phyloP scores from a whole-genome alignment of 2,888 invertebrate species.

The Spisula solida region DNA sequence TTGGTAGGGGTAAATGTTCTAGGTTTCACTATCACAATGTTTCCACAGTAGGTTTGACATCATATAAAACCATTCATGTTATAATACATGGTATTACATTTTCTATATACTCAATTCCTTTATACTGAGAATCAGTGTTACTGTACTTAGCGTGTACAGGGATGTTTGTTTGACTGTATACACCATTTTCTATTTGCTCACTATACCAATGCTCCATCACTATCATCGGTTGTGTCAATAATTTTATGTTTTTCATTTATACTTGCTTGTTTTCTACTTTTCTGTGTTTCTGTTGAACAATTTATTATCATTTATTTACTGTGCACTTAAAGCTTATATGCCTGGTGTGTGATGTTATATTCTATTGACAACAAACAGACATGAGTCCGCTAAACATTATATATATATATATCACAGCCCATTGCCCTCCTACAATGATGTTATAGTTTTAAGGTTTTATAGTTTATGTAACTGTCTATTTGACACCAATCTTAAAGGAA shows the following conservation, averaged over 20 bases:
- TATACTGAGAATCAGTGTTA: neutral
- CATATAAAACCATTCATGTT: neutral
- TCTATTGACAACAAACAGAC: neutral
- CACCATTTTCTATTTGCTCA: neutral
- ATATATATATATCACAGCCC: no score
- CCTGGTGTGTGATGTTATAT: neutral
- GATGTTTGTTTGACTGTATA: no score
- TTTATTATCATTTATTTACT: neutral
- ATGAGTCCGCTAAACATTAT: no score
- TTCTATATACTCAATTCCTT: neutral
- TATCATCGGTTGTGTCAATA: neutral
- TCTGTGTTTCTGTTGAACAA: neutral
- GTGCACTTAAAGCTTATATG: no score
- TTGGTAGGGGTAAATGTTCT: no score
- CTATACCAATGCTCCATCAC: slow-evolving; percentile 1
- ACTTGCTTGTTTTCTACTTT: neutral
- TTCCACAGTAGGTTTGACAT: neutral
- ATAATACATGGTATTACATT: neutral
- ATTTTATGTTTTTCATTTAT: neutral
- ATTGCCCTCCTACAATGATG: no score
- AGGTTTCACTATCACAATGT: neutral
- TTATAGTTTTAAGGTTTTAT: no score
- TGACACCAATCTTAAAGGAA: no score
- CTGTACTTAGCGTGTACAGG: neutral
- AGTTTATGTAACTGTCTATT: no score